Percentiles rank a stretch among this genome's conserved stretches.
These are phyloP conservation scores for Fopius arisanus DNA, from an alignment of 1,140 invertebrate genomes.

Conservation along the genomic window DNA sequence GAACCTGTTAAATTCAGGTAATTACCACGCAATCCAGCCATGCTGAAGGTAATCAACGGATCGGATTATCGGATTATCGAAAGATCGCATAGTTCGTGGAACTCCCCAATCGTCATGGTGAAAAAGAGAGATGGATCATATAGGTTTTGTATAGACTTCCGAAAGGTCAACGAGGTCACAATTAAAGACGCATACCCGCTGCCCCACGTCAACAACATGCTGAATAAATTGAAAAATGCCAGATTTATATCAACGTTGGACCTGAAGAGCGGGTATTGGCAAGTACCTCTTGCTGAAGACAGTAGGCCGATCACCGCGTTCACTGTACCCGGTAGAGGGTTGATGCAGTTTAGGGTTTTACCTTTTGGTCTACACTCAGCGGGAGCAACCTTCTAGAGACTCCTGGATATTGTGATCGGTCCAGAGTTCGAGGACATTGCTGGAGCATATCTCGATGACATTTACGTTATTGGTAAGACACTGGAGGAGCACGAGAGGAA, in stretches of 20 bases:
- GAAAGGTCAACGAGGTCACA: constrained; percentile 41
- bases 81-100: constrained; percentile 56
- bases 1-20: constrained; percentile 46
- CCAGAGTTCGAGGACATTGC: constrained; percentile 33
- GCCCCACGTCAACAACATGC: constrained; percentile 58
- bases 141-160: constrained; percentile 52
- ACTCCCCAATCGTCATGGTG: constrained; percentile 61
- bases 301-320: constrained; percentile 56
- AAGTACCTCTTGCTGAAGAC: constrained; percentile 49
- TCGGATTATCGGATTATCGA: no score
- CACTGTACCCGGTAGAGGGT: constrained; percentile 35
- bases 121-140: constrained; percentile 61
- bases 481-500: constrained; percentile 41
- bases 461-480: constrained; percentile 36
- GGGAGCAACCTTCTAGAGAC: constrained; percentile 45
- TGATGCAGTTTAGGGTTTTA: constrained; percentile 37
- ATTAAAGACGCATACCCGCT: constrained; percentile 58
- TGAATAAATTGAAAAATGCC: constrained; percentile 48
- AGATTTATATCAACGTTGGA: constrained; percentile 58
- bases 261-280: constrained; percentile 59
- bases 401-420: constrained; percentile 41
- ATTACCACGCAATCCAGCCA: constrained; percentile 38
- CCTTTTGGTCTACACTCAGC: constrained; percentile 39
- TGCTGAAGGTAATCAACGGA: constrained; percentile 20
- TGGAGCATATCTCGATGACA: constrained; percentile 52